Percentiles rank a stretch among this genome's conserved stretches.
Evolutionary conservation across 1,140 invertebrate species (phyloP).

Genomic region (Macrobrachium nipponense): DNA sequence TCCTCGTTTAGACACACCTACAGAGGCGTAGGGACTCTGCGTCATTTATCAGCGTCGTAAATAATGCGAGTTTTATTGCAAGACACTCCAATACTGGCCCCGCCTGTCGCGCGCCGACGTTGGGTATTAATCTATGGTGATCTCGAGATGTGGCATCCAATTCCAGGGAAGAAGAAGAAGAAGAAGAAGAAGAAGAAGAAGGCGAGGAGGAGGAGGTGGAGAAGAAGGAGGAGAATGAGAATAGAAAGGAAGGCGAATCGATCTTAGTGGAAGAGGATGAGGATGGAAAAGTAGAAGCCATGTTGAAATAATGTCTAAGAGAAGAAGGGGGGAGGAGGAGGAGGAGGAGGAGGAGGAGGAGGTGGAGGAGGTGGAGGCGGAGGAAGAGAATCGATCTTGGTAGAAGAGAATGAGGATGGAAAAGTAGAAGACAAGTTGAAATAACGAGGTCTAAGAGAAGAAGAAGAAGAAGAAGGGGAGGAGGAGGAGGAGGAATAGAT

Average conservation of each 20-base stretch:
- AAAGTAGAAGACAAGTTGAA: background rate
- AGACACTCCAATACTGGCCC: no score
- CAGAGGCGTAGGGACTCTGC: no score
- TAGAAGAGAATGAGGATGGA: background rate
- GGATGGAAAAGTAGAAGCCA: background rate
- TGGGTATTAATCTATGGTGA: no score
- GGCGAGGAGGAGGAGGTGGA: background rate
- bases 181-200: background rate
- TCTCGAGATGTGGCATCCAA: background rate
- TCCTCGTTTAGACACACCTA: no score
- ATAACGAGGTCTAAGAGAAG: background rate
- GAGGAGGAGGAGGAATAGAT: background rate
- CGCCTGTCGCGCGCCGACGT: no score
- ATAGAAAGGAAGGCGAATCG: background rate
- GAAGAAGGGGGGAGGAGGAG: background rate
- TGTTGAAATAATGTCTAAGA: background rate
- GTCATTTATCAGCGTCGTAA: no score
- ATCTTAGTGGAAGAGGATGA: background rate
- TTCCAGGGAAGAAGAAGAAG: slow-evolving; percentile 4
- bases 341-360: background rate
- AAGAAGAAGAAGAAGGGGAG: background rate
- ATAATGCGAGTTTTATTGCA: no score
- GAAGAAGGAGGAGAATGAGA: background rate
- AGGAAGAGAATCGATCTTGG: background rate
- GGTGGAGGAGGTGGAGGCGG: background rate